Evolutionary conservation across 2,113 vertebrate species (phyloP).

Genomic region (Sylvicapra grimmia): DNA sequence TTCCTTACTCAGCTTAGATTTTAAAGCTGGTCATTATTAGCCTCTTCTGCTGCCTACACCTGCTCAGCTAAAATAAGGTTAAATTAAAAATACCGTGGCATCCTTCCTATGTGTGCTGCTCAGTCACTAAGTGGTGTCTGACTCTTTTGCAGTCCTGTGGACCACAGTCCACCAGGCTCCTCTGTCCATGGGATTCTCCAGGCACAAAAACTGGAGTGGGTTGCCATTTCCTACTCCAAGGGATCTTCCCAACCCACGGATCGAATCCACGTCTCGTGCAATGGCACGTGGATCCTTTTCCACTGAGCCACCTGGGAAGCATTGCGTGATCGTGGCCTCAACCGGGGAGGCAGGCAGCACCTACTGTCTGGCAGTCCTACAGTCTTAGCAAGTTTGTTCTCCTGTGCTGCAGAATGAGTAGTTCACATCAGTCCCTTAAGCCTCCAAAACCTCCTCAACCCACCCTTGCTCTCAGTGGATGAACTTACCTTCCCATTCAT

Average conservation of each 20-base stretch:
- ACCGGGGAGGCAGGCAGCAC: too few species aligned
- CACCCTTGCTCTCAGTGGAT: neutral
- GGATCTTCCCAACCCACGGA: neutral
- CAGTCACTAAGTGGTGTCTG: neutral
- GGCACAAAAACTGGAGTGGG: neutral
- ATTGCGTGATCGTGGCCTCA: neutral
- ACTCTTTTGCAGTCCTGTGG: neutral
- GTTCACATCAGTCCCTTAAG: neutral
- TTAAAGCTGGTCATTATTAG: neutral
- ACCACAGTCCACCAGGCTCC: neutral
- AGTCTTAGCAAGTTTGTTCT: neutral
- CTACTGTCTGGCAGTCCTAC: neutral
- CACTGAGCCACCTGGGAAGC: neutral
- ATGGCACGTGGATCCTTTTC: neutral
- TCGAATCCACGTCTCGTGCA: neutral
- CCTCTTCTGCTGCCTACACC: neutral
- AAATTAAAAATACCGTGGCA: neutral
- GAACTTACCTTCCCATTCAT: neutral
- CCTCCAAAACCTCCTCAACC: neutral
- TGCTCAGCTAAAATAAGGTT: neutral
- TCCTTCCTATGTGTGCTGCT: neutral
- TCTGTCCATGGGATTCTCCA: neutral
- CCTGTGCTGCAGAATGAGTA: neutral
- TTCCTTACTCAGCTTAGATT: neutral
- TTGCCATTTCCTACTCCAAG: neutral